Percentiles rank a stretch among this genome's conserved stretches.
These are phyloP conservation scores for Bubo blakistoni DNA, from an alignment of 2,113 vertebrate species.

Conservation along the genomic window DNA sequence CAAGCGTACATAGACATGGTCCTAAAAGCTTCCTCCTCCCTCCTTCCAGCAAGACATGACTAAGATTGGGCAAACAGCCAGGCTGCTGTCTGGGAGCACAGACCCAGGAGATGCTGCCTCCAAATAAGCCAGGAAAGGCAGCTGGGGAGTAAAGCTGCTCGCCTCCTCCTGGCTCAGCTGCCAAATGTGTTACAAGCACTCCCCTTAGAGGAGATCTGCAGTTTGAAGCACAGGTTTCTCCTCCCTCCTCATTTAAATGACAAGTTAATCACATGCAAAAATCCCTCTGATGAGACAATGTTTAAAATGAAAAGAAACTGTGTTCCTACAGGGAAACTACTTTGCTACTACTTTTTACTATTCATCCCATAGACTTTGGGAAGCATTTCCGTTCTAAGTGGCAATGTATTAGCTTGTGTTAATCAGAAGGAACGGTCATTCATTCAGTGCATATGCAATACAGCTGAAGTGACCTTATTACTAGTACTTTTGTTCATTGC, in stretches of 20 bases:
- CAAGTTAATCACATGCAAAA: background rate
- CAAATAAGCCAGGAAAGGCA: background rate
- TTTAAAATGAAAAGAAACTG: background rate
- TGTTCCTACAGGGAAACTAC: background rate
- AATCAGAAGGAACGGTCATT: background rate
- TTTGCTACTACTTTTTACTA: background rate
- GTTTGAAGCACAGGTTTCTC: background rate
- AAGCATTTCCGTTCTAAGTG: background rate
- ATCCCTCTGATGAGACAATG: background rate
- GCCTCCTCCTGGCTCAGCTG: background rate
- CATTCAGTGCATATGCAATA: background rate
- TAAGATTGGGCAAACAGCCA: background rate
- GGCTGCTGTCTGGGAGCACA: background rate
- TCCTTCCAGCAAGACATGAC: background rate
- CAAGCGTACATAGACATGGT: background rate
- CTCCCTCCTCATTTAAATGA: background rate
- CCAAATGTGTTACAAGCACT: constrained; percentile 29
- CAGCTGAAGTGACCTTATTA: constrained; percentile 38
- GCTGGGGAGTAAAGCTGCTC: background rate
- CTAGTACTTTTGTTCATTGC: background rate
- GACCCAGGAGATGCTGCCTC: background rate
- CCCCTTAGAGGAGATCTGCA: constrained; percentile 41
- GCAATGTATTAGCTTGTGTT: background rate
- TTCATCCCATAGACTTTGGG: background rate
- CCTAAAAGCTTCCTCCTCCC: background rate